phyloP scores from a whole-genome alignment of 1,140 invertebrate species.

The Rhopalosiphum maidis region DNA sequence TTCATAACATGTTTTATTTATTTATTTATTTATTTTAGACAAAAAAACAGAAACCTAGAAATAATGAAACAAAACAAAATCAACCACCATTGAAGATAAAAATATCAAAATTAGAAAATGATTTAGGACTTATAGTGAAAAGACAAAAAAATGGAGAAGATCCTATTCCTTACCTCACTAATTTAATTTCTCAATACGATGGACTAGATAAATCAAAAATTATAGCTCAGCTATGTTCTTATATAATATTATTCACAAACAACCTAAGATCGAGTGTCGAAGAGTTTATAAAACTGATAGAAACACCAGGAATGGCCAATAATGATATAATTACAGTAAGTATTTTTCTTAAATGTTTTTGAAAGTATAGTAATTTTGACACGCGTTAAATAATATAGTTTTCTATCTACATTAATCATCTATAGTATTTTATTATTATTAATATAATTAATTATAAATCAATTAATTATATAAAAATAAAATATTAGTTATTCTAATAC shows the following conservation, averaged over 20 bases:
- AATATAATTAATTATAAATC: not conserved
- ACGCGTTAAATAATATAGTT: not conserved
- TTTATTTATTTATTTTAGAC: not conserved
- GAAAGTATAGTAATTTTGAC: not conserved
- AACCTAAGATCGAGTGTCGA: not conserved
- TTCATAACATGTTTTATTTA: not conserved
- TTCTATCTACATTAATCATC: not conserved
- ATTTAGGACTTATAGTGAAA: not conserved
- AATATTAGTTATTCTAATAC: no score
- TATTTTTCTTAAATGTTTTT: not conserved
- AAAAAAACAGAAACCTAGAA: not conserved
- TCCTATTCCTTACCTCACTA: not conserved
- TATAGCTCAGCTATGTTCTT: slow-evolving; percentile 45
- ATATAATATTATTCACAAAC: slow-evolving; percentile 3
- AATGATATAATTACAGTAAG: slow-evolving; percentile 4
- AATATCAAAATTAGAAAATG: not conserved
- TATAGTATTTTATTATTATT: not conserved
- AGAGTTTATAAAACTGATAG: slow-evolving; percentile 9
- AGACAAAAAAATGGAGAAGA: slow-evolving; percentile 10
- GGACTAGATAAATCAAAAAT: not conserved
- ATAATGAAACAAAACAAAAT: not conserved
- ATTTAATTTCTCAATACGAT: not conserved
- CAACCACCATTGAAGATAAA: not conserved
- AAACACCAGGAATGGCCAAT: not conserved
- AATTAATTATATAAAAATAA: not conserved